A percentile compares a stretch with the other conserved stretches of the same genome.
Evolutionary conservation across 2,113 vertebrate genomes (phyloP).

Genomic region (Cheirogaleus medius): DNA sequence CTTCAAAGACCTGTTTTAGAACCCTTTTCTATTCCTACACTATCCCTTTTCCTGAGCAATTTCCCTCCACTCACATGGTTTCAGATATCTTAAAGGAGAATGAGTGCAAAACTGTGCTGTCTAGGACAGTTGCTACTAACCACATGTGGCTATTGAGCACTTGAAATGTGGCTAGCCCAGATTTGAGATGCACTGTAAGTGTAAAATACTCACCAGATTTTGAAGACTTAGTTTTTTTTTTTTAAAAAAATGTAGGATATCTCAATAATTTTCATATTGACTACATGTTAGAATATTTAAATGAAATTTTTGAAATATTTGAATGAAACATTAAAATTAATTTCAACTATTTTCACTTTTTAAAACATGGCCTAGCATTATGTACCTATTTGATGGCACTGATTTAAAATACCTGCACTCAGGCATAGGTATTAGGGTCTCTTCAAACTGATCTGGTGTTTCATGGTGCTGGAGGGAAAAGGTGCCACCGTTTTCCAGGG

Average conservation of each 20-base stretch:
- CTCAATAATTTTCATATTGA: not conserved
- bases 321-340: not conserved
- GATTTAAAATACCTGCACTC: not conserved
- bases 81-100: not conserved
- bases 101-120: not conserved
- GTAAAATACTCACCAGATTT: not conserved
- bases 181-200: not conserved
- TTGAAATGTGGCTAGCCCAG: not conserved
- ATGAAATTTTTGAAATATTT: not conserved
- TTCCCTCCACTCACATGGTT: not conserved
- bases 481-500: not conserved
- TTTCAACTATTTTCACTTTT: not conserved
- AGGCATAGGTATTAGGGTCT: not conserved
- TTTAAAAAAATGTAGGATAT: not conserved
- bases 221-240: not conserved
- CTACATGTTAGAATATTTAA: not conserved
- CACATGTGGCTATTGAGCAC: no score
- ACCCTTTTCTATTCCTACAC: not conserved
- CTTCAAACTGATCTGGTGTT: not conserved
- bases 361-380: not conserved
- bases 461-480: not conserved
- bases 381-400: not conserved
- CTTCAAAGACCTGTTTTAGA: not conserved
- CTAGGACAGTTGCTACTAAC: not conserved
- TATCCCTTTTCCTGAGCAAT: not conserved